A percentile compares a stretch with the other conserved stretches of the same genome.
phyloP scores from a whole-genome alignment of 2,113 vertebrate species.

The Zingel zingel region DNA sequence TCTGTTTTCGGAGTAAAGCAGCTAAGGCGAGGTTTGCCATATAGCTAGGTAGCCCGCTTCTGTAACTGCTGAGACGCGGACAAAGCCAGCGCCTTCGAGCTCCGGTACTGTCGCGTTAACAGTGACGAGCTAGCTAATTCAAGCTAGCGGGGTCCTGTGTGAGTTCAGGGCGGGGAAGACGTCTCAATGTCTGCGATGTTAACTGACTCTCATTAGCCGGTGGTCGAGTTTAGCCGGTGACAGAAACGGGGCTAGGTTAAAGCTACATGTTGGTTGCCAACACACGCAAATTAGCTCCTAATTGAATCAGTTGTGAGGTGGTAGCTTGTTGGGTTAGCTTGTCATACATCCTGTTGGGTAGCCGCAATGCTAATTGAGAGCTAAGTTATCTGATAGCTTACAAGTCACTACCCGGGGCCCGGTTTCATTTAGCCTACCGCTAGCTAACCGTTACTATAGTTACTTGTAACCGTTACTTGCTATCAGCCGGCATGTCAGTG shows the following conservation, averaged over 20 bases:
- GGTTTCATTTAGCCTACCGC: not conserved
- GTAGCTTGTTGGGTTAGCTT: not conserved
- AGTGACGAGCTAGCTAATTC: not conserved
- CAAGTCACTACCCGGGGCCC: slow-evolving; percentile 15
- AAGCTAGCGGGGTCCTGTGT: slow-evolving; percentile 11
- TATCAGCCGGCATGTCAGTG: not conserved
- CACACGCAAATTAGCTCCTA: fast-evolving
- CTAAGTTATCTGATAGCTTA: slow-evolving; percentile 15
- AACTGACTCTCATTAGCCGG: not conserved
- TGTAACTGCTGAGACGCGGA: too few relatives aligned
- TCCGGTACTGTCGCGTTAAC: too few relatives aligned
- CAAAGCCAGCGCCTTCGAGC: fast-evolving
- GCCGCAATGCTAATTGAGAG: not conserved
- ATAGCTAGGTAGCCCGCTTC: fast-evolving
- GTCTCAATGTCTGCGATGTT: not conserved
- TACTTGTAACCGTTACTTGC: not conserved
- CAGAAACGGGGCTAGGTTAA: not conserved
- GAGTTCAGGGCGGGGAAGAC: slow-evolving; percentile 56
- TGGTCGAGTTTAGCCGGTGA: not conserved
- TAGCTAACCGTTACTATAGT: not conserved
- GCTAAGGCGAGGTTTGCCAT: not conserved
- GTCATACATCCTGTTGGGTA: not conserved
- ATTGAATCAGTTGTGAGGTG: fast-evolving
- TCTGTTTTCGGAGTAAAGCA: too few relatives aligned
- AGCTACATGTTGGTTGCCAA: fast-evolving